Percentiles rank a stretch among this genome's conserved stretches.
phyloP scores from a whole-genome alignment of 2,888 invertebrate genomes.

The Cotesia congregata region DNA sequence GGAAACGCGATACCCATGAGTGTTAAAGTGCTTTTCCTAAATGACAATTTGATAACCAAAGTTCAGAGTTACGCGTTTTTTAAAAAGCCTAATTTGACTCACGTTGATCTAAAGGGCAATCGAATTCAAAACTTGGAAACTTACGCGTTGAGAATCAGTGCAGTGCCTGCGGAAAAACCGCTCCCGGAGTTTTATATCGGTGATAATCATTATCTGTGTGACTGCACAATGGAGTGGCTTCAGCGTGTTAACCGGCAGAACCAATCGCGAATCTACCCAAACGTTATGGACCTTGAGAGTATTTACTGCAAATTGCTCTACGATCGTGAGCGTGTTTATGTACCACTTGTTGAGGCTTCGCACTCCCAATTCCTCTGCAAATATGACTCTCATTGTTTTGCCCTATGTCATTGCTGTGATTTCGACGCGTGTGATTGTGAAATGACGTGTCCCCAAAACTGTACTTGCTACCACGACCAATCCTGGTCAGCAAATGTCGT shows the following conservation, averaged over 20 bases:
- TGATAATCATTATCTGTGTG: constrained; percentile 89
- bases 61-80: constrained; percentile 90
- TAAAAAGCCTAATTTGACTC: constrained; percentile 86
- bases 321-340: constrained; percentile 81
- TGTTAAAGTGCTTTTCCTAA: constrained; percentile 83
- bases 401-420: constrained; percentile 90
- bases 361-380: constrained; percentile 88
- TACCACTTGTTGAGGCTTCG: constrained; percentile 83
- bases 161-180: constrained; percentile 79
- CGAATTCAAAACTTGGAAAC: constrained; percentile 83
- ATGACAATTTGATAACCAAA: constrained; percentile 85
- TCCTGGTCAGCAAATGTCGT: constrained; percentile 90
- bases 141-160: constrained; percentile 82
- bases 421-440: constrained; percentile 94
- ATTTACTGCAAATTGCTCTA: constrained; percentile 87
- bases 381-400: constrained; percentile 88
- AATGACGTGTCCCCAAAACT: constrained; percentile 90
- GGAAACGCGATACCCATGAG: constrained; percentile 88
- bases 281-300: constrained; percentile 85
- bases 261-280: constrained; percentile 83
- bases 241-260: constrained; percentile 83
- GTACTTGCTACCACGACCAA: constrained; percentile 91
- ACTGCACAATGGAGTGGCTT: constrained; percentile 93
- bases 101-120: constrained; percentile 86
- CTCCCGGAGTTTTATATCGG: constrained; percentile 88